Evolutionary conservation across 2,888 invertebrate species (phyloP), one percentile per base, ranked within the genome.

Genomic region (Branchipolynoe longqiensis): DNA sequence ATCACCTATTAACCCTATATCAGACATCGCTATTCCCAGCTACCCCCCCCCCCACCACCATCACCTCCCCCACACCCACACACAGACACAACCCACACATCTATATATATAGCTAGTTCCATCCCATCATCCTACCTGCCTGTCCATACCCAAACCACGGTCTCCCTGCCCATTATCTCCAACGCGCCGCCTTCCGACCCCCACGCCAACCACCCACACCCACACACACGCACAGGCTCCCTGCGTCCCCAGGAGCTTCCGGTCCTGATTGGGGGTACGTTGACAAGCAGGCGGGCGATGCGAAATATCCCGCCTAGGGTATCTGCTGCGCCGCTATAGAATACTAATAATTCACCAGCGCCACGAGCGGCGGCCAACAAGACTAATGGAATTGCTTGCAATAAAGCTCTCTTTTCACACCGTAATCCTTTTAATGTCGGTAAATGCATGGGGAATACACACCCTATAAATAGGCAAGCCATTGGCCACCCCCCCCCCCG

Each of bases 361-460:
- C 62, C 62, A 25, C 2, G n/a, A 28, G 62, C 62, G 2, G 1
- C 62, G 28, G 62, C 62, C 12, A 56, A 56, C 6, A 31, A 62
- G 31, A 62, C 62, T 62, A 31, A 62, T 62, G 33, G 69, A 31
- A 69, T 69, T 69, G 69, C 69, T 12, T 38, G 22, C 36, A 33
- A 69, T 69, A n/a, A 38, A 69, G 38, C 8, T 33, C 69, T 69
- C 69, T 38, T 69, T 38, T 69, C 36, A 1, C 1, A 22, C 69
- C 36, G 12, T 69, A 69, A 36, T 33, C 69, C 69, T 69, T 69
- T 36, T 36, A 69, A 69, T 36, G 69, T 69, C 62, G 3, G 2
- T 25, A 28, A 28, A 4, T 14, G n/a, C n/a, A n/a, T n/a, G n/a
- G 56, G 28, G 3, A 62, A 25, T 31, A 14, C 25, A n/a, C n/a